A percentile compares a stretch with the other conserved stretches of the same genome.
These are phyloP conservation scores for Podilymbus podiceps DNA, from an alignment of 2,113 vertebrate genomes.

Conservation along the genomic window DNA sequence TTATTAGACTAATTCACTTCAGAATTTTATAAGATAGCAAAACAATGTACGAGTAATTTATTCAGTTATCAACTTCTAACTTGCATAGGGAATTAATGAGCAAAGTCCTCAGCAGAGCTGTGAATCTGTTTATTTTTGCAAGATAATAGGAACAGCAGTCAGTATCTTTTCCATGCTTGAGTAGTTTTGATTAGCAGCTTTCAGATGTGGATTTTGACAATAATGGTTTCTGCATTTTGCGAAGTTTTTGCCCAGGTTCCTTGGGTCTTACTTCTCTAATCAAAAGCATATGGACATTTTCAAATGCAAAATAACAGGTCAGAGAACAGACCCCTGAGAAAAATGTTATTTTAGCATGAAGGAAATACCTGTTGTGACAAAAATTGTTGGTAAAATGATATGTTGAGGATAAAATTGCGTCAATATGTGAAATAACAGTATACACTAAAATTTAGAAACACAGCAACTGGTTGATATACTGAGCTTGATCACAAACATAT, in stretches of 20 bases:
- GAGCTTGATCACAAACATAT: not conserved
- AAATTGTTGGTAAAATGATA: not conserved
- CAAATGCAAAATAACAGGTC: not conserved
- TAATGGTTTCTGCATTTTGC: not conserved
- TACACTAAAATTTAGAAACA: not conserved
- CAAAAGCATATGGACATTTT: not conserved
- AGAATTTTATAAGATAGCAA: not conserved
- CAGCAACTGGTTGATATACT: not conserved
- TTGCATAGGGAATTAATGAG: conserved; percentile 5
- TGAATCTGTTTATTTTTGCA: not conserved
- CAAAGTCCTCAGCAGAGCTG: not conserved
- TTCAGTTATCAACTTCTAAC: not conserved
- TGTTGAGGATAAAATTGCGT: not conserved
- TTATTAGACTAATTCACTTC: not conserved
- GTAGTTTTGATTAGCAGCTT: conserved; percentile 25
- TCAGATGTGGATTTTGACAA: not conserved
- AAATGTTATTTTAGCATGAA: not conserved
- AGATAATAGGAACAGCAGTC: not conserved
- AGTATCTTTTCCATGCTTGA: not conserved
- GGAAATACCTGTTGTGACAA: not conserved
- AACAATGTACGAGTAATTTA: not conserved
- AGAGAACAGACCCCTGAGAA: not conserved
- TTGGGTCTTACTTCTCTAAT: not conserved
- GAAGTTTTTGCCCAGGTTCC: not conserved
- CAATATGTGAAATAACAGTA: not conserved